Conservation (phyloP, 2,888 invertebrate species). For the Zonitis immaculata region DNA sequence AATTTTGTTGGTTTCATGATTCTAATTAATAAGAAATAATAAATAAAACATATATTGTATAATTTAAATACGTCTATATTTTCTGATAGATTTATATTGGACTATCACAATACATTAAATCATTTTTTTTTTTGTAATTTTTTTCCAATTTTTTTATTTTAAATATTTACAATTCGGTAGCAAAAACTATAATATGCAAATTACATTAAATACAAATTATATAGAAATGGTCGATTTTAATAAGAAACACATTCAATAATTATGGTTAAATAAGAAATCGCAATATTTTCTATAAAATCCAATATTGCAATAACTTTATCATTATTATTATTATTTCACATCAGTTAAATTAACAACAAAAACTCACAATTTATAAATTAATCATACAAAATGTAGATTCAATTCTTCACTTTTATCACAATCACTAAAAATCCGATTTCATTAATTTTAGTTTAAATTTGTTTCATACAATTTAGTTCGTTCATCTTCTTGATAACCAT, state of each 20-base stretch:
- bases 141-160: no score
- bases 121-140: constrained; percentile 22
- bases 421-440: constrained; percentile 21
- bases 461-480: constrained; percentile 46
- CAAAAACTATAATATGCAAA: constrained; percentile 37
- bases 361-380: no score
- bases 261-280: no score
- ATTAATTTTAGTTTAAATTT: constrained; percentile 35
- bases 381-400: constrained; percentile 36
- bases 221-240: not conserved
- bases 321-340: no score
- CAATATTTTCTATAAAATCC: no score
- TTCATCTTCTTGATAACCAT: constrained; percentile 54
- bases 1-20: no score
- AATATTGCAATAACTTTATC: no score
- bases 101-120: constrained; percentile 33
- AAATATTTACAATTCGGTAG: constrained; percentile 41
- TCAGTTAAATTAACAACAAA: no score
- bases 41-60: no score
- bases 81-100: constrained; percentile 26
- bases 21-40: no score
- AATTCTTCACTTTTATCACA: constrained; percentile 30
- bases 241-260: no score
- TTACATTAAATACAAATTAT: constrained; percentile 12
- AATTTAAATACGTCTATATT: constrained; percentile 23